Base-by-base conservation (phyloP, 2,888 invertebrate species). In the Drosophila peninsularis region DNA sequence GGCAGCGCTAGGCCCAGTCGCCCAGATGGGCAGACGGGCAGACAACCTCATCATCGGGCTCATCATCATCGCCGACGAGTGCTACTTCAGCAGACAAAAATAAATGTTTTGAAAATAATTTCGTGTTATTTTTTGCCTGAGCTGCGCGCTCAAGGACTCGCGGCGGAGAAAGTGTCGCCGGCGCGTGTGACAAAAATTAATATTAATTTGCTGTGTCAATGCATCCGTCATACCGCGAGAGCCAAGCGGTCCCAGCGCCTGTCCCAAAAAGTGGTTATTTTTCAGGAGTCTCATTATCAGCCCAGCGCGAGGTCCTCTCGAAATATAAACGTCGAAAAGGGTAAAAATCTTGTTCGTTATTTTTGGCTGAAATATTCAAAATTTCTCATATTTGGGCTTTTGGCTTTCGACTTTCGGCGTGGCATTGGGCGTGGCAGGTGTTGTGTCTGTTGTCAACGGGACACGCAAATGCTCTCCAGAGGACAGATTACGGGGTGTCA, bases 191-290 rank as follows among this genome's bases (percentile, higher is more conserved):
- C 87, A 87, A 82, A 90, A 91, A 90, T 90, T 91, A 90, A 90
- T 91, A 90, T 90, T 90, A 90, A 90, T 90, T 91, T 91, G 88
- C 88, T 83, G 75, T 90, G 91, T 90, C 89, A 90, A 88, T 88
- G 90, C 80, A 85, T 78, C 77, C 77, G 81, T 82, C 85, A 80
- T 72, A 71, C 77, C 78, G 19, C 30, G 41, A 30, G 75, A 75
- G 78, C 72, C 70, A 50, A 19, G n/a, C 14, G 21, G 36, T 52
- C 24, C 6, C 50, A 14, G n/a, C 9, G 0, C 1, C 24, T 1
- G 14, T 44, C 44, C 14, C 27, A 49, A 55, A 69, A 63, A 74
- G 88, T 84, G 82, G 85, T 87, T 89, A 80, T 57, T 76, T 88
- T 83, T 58, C 66, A 58, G 21, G 39, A 36, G 21, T 36, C 79